Evolutionary conservation across 1,140 invertebrate species (phyloP), one percentile per base, ranked within the genome.

Genomic region (Nephotettix cincticeps): DNA sequence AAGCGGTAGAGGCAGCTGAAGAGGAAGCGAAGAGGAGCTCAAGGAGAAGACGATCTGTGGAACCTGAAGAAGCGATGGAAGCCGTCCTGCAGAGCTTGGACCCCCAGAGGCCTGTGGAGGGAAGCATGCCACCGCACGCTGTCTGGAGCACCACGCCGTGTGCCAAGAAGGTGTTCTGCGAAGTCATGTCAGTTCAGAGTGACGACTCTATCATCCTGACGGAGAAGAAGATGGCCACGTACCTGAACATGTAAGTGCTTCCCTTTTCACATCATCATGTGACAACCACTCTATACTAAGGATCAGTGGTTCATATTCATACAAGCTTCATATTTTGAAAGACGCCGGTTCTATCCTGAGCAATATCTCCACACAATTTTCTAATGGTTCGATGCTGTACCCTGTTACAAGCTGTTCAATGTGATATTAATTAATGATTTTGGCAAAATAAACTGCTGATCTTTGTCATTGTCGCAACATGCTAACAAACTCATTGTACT

Each of bases 211-310:
- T 88, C 27, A 84, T 86, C 14, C 80, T 89, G 1, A 91, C 91
- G 90, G 90, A 93, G 78, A 92, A 93, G 79, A 90, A 89, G 78
- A 92, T 92, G 88, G 84, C 86, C 29, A 84, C 85, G 14, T 82
- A 91, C 74, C 76, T 91, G 6, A 83, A 84, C 77, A 83, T 88
- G 90, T 92, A 82, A 92, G 90, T 90, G 65, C 14, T n/a, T n/a
- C n/a, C n/a, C n/a, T n/a, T n/a, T n/a, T n/a, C n/a, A n/a, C n/a
- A n/a, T n/a, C n/a, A n/a, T n/a, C n/a, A n/a, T n/a, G n/a, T n/a
- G n/a, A n/a, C n/a, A n/a, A n/a, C n/a, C n/a, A n/a, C n/a, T n/a
- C n/a, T n/a, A n/a, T n/a, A n/a, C n/a, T n/a, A n/a, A n/a, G n/a
- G n/a, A n/a, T n/a, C n/a, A n/a, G n/a, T n/a, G n/a, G n/a, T n/a